These are phyloP conservation scores for Chymomyza fuscimana DNA, from an alignment of 2,888 invertebrate species.

Conservation along the genomic window DNA sequence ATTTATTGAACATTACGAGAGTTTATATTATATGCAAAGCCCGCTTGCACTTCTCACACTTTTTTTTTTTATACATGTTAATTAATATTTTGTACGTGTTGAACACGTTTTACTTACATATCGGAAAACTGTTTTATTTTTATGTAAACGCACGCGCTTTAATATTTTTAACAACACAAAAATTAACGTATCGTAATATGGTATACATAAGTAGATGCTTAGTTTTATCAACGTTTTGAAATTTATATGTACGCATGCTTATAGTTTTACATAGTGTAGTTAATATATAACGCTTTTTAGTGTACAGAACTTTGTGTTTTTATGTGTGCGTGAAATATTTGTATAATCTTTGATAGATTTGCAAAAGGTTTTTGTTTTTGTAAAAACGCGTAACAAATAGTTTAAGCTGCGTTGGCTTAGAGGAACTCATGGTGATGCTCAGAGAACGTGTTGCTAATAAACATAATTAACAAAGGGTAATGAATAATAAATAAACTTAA, in stretches of 20 bases:
- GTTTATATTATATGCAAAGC: not conserved
- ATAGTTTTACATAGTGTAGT: not conserved
- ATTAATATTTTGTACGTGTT: not conserved
- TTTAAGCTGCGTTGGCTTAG: conserved; percentile 34
- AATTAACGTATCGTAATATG: not conserved
- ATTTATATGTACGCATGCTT: not conserved
- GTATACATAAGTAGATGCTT: not conserved
- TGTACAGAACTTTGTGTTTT: not conserved
- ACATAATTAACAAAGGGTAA: conserved; percentile 12
- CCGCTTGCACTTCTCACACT: not conserved
- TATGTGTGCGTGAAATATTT: not conserved
- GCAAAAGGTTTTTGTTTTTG: too few relatives aligned
- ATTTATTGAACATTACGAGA: not conserved
- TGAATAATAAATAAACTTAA: conserved; percentile 67
- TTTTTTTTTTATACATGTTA: not conserved
- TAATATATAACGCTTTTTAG: not conserved
- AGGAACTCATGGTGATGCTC: conserved; percentile 63
- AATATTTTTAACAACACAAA: not conserved
- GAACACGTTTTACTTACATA: not conserved
- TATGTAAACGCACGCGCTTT: not conserved
- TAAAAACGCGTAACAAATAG: conserved; percentile 32
- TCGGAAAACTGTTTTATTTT: not conserved
- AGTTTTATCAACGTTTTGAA: not conserved
- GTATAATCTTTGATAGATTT: not conserved
- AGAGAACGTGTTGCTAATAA: conserved; percentile 32